Evolutionary conservation across 1,140 invertebrate species (phyloP).

Genomic region (Drosophila hydei): DNA sequence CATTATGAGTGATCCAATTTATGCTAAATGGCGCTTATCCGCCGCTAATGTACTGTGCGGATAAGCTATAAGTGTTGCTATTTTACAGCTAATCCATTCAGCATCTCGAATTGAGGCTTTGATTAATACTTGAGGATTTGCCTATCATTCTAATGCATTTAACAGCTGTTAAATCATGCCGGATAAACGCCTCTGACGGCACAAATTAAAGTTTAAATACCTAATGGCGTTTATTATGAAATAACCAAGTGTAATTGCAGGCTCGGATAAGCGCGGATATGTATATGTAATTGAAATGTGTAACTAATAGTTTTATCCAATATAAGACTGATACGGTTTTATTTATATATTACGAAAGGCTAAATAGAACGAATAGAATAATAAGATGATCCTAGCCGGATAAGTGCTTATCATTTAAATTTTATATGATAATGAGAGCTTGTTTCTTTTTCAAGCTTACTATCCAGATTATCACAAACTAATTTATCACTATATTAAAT

Average conservation of each 20-base stretch:
- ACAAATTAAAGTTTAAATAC: background rate
- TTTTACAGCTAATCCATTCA: slow-evolving; percentile 2
- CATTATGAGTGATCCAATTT: background rate
- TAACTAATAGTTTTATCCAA: background rate
- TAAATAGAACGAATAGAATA: no score
- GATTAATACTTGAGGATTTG: background rate
- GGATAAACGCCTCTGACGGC: slow-evolving; percentile 2
- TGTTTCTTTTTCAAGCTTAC: background rate
- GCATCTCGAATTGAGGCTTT: background rate
- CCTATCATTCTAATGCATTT: background rate
- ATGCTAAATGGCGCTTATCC: background rate
- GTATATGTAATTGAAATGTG: background rate
- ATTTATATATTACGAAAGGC: background rate
- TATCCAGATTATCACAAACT: background rate
- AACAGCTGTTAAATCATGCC: background rate
- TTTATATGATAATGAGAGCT: background rate
- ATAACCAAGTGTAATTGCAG: background rate
- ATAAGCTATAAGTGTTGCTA: background rate
- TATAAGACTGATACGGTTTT: background rate
- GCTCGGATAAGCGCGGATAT: background rate
- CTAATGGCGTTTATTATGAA: background rate
- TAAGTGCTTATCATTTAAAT: background rate
- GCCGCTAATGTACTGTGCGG: slow-evolving; percentile 24
- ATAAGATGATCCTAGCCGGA: background rate
- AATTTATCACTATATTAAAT: background rate